Percentiles rank a stretch among this genome's conserved stretches.
Evolutionary conservation across 2,888 invertebrate genomes (phyloP).

Genomic region (Hemithea aestivaria): DNA sequence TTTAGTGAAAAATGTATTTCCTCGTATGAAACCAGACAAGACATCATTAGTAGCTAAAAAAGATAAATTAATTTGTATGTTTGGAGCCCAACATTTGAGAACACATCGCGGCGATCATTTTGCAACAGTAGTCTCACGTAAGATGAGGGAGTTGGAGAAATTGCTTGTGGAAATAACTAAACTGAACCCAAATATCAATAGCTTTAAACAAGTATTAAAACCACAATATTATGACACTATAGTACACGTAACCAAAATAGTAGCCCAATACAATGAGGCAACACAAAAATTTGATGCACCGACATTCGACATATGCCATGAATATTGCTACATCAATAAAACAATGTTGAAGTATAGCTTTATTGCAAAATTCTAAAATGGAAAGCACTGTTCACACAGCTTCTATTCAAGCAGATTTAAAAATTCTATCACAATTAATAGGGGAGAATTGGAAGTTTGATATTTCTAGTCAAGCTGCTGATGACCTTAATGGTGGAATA

Average conservation of each 20-base stretch:
- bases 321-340: conserved; percentile 9
- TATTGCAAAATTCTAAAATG: conserved; percentile 14
- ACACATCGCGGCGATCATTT: conserved; percentile 25
- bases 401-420: conserved; percentile 12
- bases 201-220: too few relatives aligned
- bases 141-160: conserved; percentile 21
- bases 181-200: not conserved
- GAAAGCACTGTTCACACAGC: conserved; percentile 4
- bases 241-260: conserved; percentile 14
- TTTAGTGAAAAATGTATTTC: conserved; percentile 5
- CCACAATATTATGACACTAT: conserved; percentile 9
- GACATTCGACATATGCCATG: conserved; percentile 15
- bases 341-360: not conserved
- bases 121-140: conserved; percentile 21
- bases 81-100: conserved; percentile 18
- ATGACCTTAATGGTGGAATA: conserved; percentile 1
- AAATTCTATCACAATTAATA: not conserved
- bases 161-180: conserved; percentile 20
- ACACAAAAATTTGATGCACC: conserved; percentile 7
- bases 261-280: conserved; percentile 3
- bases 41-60: conserved; percentile 20
- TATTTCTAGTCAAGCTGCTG: conserved; percentile 1
- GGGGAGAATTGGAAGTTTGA: conserved; percentile 8
- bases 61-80: conserved; percentile 23
- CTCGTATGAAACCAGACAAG: conserved; percentile 12